Evolutionary conservation across 2,888 invertebrate genomes (phyloP).

Genomic region (Epinotia demarniana): DNA sequence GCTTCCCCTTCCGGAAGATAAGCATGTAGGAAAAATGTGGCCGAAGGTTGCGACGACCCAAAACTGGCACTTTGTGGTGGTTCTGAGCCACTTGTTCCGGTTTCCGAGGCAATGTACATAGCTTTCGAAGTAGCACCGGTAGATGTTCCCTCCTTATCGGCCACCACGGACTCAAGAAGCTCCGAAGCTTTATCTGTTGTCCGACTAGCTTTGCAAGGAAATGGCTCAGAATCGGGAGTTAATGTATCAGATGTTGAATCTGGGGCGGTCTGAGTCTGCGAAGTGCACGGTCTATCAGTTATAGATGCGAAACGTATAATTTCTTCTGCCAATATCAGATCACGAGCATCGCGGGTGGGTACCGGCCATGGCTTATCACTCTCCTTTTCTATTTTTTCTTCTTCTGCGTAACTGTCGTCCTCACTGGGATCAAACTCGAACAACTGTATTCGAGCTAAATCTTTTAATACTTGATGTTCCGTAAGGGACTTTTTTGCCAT

Average conservation of each 20-base stretch:
- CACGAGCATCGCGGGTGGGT: slow-evolving; percentile 14
- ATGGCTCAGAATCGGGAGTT: background rate
- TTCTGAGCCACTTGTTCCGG: background rate
- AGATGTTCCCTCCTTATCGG: background rate
- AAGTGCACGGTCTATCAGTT: background rate
- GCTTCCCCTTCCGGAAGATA: background rate
- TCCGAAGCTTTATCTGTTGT: background rate
- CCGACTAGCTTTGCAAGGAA: background rate
- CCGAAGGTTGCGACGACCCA: background rate
- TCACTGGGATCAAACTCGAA: background rate
- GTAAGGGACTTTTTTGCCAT: slow-evolving; percentile 10
- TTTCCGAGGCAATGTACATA: slow-evolving; percentile 4
- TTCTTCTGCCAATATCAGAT: slow-evolving; percentile 22
- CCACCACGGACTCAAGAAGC: background rate
- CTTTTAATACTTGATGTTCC: slow-evolving; percentile 10
- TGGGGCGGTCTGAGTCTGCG: background rate
- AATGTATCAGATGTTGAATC: background rate
- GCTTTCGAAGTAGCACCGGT: background rate
- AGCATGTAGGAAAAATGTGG: background rate
- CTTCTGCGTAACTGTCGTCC: background rate
- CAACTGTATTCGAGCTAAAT: slow-evolving; percentile 10
- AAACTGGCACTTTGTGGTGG: slow-evolving; percentile 10
- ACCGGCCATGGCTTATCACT: background rate
- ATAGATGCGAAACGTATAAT: slow-evolving; percentile 12
- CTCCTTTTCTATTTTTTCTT: slow-evolving; percentile 3